Evolutionary conservation across 2,797 vertebrate genomes (phyloP), one percentile per base, ranked within the genome.

Genomic region (Rhinogobio ventralis): DNA sequence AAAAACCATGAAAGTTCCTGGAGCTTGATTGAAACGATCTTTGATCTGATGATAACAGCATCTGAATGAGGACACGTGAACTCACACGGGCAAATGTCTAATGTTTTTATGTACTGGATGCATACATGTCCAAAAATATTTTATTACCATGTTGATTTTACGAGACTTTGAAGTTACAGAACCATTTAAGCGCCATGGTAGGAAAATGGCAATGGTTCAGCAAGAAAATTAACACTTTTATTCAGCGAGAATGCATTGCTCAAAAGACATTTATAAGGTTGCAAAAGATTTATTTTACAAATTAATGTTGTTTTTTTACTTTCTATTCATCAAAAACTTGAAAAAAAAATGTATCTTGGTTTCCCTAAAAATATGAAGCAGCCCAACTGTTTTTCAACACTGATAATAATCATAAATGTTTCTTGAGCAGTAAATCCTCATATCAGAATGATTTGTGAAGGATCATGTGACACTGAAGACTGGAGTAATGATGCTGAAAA

Each of bases 31-130:
- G 66, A 66, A 79, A 66, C 1, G 0, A 42, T 55, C 33, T 68
- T 42, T 81, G 64, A 81, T 81, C 79, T 55, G 66, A 81, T 67
- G 77, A 79, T 67, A 66, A 66, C 39, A 33, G 17, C 45, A 33
- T 79, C 62, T n/a, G 60, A 30, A 79, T 66, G 42, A 55, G 25
- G 72, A 74, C 28, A 33, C 19, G n/a, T 25, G 11, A 19, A 51
- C 5, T 51, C 6, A 6, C 49, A 51, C 14, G 15, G 67, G 19
- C 25, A 1, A 30, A 73, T 5, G n/a, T 5, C 25, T 13, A 39
- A 13, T 42, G 66, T 6, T 69, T 42, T 42, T 42, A 42, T 7
- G 36, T 11, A 42, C 1, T 42, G 36, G 36, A 69, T n/a, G 5
- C 19, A 10, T 71, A 17, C 7, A 46, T 30, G 25, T 19, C 69